phyloP scores from a whole-genome alignment of 2,888 invertebrate species.

The Acanthoscelides obtectus region DNA sequence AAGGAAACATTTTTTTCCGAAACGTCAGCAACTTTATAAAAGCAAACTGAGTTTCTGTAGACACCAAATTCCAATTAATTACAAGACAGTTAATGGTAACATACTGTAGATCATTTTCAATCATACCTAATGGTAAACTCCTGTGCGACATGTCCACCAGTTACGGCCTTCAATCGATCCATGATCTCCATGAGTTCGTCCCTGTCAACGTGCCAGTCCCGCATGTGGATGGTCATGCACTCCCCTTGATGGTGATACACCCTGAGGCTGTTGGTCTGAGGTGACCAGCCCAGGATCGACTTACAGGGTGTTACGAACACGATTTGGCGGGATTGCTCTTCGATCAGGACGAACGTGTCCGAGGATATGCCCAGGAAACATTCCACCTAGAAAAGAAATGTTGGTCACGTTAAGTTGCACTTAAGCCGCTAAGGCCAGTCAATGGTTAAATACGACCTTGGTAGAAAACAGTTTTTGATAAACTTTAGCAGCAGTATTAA shows the following conservation, averaged over 20 bases:
- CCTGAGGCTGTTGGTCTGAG: conserved; percentile 60
- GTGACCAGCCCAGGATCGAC: conserved; percentile 66
- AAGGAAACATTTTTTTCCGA: no score
- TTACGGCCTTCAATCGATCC: conserved; percentile 74
- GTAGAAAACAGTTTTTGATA: no score
- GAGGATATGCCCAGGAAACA: conserved; percentile 65
- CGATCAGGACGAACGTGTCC: conserved; percentile 83
- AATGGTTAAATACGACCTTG: no score
- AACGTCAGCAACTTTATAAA: no score
- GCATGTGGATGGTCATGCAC: conserved; percentile 76
- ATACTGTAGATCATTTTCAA: no score
- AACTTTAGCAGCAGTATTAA: no score
- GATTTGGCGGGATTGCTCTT: conserved; percentile 75
- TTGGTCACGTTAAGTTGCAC: no score
- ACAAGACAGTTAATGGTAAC: no score
- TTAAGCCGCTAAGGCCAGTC: no score
- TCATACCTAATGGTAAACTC: conserved; percentile 70
- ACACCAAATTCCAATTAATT: no score
- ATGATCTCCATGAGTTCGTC: conserved; percentile 72
- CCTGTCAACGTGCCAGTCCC: conserved; percentile 63
- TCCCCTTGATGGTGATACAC: conserved; percentile 93
- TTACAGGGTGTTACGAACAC: conserved; percentile 82
- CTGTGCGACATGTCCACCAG: conserved; percentile 69
- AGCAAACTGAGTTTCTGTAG: no score
- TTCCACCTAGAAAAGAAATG: conserved; percentile 15